phyloP scores from a whole-genome alignment of 2,113 vertebrate genomes.

The Sebastes schlegelii region DNA sequence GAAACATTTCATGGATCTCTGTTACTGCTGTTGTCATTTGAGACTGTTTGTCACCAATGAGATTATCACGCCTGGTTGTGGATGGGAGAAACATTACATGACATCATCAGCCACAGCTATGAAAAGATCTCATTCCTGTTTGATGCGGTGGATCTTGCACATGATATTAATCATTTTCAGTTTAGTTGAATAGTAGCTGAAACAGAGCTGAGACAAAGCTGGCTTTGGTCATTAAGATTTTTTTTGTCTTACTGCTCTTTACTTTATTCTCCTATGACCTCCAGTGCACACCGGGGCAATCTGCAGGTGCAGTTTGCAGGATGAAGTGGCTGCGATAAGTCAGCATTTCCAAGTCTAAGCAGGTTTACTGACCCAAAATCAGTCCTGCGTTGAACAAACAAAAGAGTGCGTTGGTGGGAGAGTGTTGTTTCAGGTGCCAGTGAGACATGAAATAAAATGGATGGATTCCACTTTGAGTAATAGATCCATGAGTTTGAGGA shows the following conservation, averaged over 20 bases:
- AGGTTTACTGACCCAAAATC: not conserved
- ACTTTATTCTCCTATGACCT: not conserved
- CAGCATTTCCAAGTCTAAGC: not conserved
- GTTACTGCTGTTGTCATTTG: slow-evolving; percentile 32
- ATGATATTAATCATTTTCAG: slow-evolving; percentile 25
- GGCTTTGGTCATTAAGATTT: not conserved
- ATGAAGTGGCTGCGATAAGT: not conserved
- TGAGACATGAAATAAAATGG: not conserved
- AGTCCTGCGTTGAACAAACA: not conserved
- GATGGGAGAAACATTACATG: slow-evolving; percentile 23
- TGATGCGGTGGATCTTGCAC: slow-evolving; percentile 5
- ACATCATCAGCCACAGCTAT: slow-evolving; percentile 16
- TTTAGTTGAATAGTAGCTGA: not conserved
- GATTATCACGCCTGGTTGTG: slow-evolving; percentile 49
- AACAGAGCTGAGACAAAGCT: not conserved
- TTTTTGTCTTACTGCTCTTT: not conserved
- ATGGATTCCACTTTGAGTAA: not conserved
- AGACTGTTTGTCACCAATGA: slow-evolving; percentile 60
- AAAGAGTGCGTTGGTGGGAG: too few relatives aligned
- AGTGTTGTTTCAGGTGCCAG: not conserved
- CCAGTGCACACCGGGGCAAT: not conserved
- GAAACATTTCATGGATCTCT: slow-evolving; percentile 28
- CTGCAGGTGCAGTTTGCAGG: not conserved
- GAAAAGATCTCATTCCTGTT: not conserved
- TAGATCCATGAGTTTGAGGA: too few relatives aligned